Base-by-base conservation (phyloP, 2,113 vertebrate genomes). In the Corythaixoides concolor region DNA sequence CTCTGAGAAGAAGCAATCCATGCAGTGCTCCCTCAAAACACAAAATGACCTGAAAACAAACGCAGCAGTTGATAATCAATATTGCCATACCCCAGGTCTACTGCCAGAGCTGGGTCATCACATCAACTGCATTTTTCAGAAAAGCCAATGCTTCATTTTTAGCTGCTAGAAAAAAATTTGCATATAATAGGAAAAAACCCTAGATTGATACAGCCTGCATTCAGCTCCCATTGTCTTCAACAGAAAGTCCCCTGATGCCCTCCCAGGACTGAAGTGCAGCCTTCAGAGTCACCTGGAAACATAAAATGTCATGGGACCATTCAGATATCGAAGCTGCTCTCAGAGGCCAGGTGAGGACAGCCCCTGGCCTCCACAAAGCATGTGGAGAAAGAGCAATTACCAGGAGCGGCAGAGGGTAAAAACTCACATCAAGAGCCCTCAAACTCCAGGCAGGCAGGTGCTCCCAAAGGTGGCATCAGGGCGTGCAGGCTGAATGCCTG, bases 361-460 rank as follows among this genome's bases (percentile, higher is more conserved):
- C 32, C 62, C 27, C 60, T 59, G 52, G 30, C 15, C 55, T 55
- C 52, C 88, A 59, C 41, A 83, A 59, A 79, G 37, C 16, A 45
- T 0, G 0, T 15, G 20, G 43, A 93, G n/a, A 60, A 85, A 50
- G 3, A 70, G 4, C 2, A 0, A 53, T 35, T 56, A 19, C 20
- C 62, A 52, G 49, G 53, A 88, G 58, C 67, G 73, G 26, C 12
- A 56, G 30, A n/a, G 8, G 6, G 62, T 43, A 43, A 43, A 43
- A 43, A 82, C 17, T 69, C n/a, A 23, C 5, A 41, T 2, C 24
- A 67, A 49, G 41, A 73, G 28, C n/a, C 20, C 39, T 63, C 83
- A 64, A 80, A 79, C 78, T 30, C 39, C 62, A 76, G 67, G 11
- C 63, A 49, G 66, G 43, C 1, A 1, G 30, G 23, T 60, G 50